Conservation (phyloP, 2,888 invertebrate species). For the Phalera bucephala region DNA sequence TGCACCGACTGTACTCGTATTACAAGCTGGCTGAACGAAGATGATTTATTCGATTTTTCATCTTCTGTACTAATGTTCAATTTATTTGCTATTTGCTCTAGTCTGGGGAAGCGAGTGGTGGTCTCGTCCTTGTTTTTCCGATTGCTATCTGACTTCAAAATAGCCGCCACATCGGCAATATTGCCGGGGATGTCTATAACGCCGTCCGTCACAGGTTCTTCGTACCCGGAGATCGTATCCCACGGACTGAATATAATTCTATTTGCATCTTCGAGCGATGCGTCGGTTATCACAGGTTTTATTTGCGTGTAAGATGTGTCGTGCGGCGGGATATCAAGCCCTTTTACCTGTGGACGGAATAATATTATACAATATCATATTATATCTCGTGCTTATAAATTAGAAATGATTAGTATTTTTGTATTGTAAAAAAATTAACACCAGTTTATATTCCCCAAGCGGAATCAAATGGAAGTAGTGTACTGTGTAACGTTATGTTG, state of each 20-base stretch:
- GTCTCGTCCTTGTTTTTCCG: conserved; percentile 63
- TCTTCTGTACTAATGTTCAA: conserved; percentile 73
- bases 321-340: conserved; percentile 68
- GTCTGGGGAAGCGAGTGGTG: conserved; percentile 48
- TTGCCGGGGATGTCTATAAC: conserved; percentile 74
- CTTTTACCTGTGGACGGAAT: conserved; percentile 62
- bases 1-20: conserved; percentile 76
- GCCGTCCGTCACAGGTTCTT: conserved; percentile 70
- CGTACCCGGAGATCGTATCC: conserved; percentile 75
- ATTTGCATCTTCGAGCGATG: conserved; percentile 78
- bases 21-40: conserved; percentile 76
- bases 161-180: conserved; percentile 50
- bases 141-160: conserved; percentile 47
- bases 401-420: conserved; percentile 2
- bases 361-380: conserved; percentile 18
- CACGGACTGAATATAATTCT: conserved; percentile 81
- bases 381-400: conserved; percentile 12
- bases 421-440: conserved; percentile 1
- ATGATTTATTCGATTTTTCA: conserved; percentile 77
- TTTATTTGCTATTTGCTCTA: conserved; percentile 71
- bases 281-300: conserved; percentile 68
- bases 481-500: no score
- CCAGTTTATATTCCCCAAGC: conserved; percentile 3
- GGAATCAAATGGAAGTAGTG: neutral
- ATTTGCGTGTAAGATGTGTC: conserved; percentile 55